A percentile compares a stretch with the other conserved stretches of the same genome.
These are phyloP conservation scores for Acleris emargana DNA, from an alignment of 2,888 invertebrate species.

Conservation along the genomic window DNA sequence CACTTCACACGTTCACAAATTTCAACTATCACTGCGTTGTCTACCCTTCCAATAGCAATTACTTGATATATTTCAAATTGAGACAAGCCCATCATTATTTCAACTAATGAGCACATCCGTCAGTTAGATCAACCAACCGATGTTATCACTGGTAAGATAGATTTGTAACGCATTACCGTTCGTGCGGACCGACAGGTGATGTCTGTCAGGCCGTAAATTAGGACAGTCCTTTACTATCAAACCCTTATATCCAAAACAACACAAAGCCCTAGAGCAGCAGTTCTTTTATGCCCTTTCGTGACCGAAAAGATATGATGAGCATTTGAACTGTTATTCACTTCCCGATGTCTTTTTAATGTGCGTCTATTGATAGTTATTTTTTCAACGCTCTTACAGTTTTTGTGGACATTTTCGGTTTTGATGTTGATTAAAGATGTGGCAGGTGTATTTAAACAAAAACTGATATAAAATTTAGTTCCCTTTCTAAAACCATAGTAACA, in stretches of 20 bases:
- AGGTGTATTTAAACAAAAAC: background rate
- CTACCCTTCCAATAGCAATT: background rate
- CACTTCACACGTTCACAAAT: background rate
- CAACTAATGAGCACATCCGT: conserved; percentile 29
- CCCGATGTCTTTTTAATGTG: conserved; percentile 73
- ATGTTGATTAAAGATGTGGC: background rate
- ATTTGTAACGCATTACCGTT: conserved; percentile 24
- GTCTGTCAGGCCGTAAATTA: conserved; percentile 26
- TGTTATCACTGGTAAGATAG: conserved; percentile 25
- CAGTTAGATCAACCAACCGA: conserved; percentile 24
- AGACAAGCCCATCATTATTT: conserved; percentile 28
- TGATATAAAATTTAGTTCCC: too few relatives aligned
- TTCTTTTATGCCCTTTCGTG: conserved; percentile 39
- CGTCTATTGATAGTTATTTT: conserved; percentile 50
- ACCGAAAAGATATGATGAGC: conserved; percentile 56
- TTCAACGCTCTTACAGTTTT: conserved; percentile 45
- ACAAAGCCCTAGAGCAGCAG: background rate
- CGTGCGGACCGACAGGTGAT: conserved; percentile 27
- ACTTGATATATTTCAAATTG: conserved; percentile 11
- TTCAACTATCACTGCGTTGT: too few relatives aligned
- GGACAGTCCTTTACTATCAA: background rate
- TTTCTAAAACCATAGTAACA: too few relatives aligned
- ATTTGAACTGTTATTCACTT: conserved; percentile 68
- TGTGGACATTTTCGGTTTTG: background rate
- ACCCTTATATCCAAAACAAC: conserved; percentile 5